Conservation (phyloP, 1,140 invertebrate genomes). For the Wiebesia pumilae region DNA sequence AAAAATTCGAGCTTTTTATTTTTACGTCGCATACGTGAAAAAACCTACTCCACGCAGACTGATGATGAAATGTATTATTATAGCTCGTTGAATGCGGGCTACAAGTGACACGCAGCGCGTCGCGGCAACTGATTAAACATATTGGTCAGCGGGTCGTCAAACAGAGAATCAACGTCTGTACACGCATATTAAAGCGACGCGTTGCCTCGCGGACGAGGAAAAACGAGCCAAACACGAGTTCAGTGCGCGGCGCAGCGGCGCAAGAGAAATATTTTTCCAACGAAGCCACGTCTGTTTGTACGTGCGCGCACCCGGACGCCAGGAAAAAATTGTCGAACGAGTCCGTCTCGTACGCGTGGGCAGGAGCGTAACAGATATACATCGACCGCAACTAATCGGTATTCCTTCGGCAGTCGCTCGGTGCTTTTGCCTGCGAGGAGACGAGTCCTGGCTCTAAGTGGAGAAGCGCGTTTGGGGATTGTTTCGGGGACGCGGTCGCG, state of each 20-base stretch:
- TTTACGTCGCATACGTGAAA: background rate
- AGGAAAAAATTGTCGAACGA: constrained; percentile 44
- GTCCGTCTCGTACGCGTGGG: background rate
- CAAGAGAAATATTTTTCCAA: constrained; percentile 56
- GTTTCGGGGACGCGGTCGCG: constrained; percentile 22
- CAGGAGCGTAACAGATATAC: constrained; percentile 13
- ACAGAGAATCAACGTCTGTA: constrained; percentile 40
- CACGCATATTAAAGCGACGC: constrained; percentile 44
- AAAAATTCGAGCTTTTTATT: background rate
- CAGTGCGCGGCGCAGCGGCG: constrained; percentile 32
- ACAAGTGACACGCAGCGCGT: background rate
- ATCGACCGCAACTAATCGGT: constrained; percentile 61
- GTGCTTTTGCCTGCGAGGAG: too few species aligned
- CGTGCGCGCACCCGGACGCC: background rate
- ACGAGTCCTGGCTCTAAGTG: background rate
- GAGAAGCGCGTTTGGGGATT: background rate
- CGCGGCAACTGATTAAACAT: constrained; percentile 60
- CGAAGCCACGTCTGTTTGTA: background rate
- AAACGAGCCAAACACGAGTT: background rate
- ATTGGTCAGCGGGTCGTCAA: constrained; percentile 59
- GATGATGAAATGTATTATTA: background rate
- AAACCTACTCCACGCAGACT: background rate
- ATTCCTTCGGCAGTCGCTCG: constrained; percentile 60
- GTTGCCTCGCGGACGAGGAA: background rate
- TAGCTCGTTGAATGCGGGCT: background rate